A percentile compares a stretch with the other conserved stretches of the same genome.
Evolutionary conservation across 2,113 vertebrate species (phyloP).

Genomic region (Caranx melampygus): DNA sequence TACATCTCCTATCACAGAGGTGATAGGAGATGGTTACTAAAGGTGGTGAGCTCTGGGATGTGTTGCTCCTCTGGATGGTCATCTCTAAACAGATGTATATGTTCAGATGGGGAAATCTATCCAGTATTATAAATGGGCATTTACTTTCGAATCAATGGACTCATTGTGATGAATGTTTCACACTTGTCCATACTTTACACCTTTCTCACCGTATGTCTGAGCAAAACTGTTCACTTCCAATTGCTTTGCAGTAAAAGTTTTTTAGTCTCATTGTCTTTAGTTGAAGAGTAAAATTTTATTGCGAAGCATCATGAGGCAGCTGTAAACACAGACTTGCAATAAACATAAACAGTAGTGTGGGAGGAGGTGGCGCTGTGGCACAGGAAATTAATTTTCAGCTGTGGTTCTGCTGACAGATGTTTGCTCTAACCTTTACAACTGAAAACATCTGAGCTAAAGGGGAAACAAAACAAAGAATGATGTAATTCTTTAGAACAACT

Average conservation of each 20-base stretch:
- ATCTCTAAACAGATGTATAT: too few relatives aligned
- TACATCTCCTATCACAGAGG: too few relatives aligned
- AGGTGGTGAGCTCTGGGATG: too few relatives aligned
- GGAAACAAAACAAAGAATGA: conserved; percentile 11
- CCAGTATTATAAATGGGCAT: background rate
- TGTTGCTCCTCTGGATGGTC: too few relatives aligned
- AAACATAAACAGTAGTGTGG: conserved; percentile 24
- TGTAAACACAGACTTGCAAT: conserved; percentile 36
- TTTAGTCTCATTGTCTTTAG: conserved; percentile 44
- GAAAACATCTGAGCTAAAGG: conserved; percentile 18
- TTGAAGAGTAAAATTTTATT: conserved; percentile 53
- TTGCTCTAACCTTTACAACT: conserved; percentile 18
- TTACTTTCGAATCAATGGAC: background rate
- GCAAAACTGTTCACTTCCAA: conserved; percentile 5
- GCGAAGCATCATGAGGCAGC: conserved; percentile 40
- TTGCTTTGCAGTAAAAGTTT: conserved; percentile 36
- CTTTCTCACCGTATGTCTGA: background rate
- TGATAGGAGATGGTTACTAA: too few relatives aligned
- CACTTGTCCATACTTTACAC: background rate
- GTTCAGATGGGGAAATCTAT: background rate
- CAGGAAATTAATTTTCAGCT: conserved; percentile 14
- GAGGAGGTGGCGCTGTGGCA: background rate
- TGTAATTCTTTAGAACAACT: conserved; percentile 13
- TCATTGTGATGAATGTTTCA: background rate
- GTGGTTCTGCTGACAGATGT: conserved; percentile 35